Evolutionary conservation across 2,113 vertebrate species (phyloP), one percentile per base, ranked within the genome.

Genomic region (Embiotoca jacksoni): DNA sequence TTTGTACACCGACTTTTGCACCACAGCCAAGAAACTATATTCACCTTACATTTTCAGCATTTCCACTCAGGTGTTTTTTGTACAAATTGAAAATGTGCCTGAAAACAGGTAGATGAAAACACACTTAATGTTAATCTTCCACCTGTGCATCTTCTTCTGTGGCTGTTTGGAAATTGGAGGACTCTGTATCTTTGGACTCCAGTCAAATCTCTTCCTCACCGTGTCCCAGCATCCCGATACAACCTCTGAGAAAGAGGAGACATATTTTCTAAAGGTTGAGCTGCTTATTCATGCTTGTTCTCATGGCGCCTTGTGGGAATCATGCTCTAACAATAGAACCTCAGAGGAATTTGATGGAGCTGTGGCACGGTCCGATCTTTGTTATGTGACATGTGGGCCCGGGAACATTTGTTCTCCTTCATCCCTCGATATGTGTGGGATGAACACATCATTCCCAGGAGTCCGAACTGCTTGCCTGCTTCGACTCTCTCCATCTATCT

Each of bases 371-470:
- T 81, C 77, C 72, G 71, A 73, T 91, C 79, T 75, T 67, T 88
- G 74, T 80, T 76, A 55, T 77, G 81, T 78, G 88, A 89, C 89
- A 82, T 80, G 75, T 81, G 83, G 85, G 86, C 91, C 83, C 47
- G 10, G 58, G 72, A 91, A 91, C 90, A 90, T 90, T 92, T 88
- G 90, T 88, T 87, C 80, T 88, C 72, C 71, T 85, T 88, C 78
- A 84, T 89, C 84, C 81, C 80, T 82, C 62, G 75, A 76, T 89
- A 76, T 74, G 89, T 85, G 90, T 89, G 85, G 88, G 91, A 88
- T 81, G 82, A 85, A 41, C 75, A 69, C 64, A 85, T 81, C 80
- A 55, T 59, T 91, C 90, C 86, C 85, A 61, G 62, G 81, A 90
- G 55, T 66, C 75, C 80, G 71, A 72, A 86, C 52, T 56, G 78